Base-by-base conservation (phyloP, 1,140 invertebrate genomes). In the Orussus abietinus region DNA sequence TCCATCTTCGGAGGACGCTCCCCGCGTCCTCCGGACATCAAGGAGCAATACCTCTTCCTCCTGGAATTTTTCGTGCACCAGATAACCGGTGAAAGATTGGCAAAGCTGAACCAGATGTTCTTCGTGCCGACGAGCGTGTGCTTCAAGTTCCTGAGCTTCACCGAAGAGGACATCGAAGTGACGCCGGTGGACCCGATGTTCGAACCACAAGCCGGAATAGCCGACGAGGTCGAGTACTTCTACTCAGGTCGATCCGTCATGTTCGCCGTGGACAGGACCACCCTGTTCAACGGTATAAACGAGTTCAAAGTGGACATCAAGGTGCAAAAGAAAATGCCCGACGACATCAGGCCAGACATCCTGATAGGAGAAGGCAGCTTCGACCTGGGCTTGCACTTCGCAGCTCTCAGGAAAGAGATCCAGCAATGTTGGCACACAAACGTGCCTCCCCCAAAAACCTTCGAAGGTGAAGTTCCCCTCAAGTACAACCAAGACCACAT, bases 1-100 rank as follows among this genome's bases (percentile, higher is more conserved):
- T n/a, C n/a, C n/a, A n/a, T n/a, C n/a, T n/a, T n/a, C n/a, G n/a
- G n/a, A n/a, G n/a, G n/a, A n/a, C n/a, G n/a, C n/a, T n/a, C n/a
- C n/a, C n/a, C n/a, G n/a, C n/a, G n/a, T n/a, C n/a, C n/a, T n/a
- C n/a, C n/a, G n/a, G n/a, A n/a, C n/a, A n/a, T n/a, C n/a, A 45
- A 44, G 5, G 62, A 65, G 9, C 55, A 69, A 3, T 69, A 63
- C 42, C 50, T 73, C n/a, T 64, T 72, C 35, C 45, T 73, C 1
- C 31, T 72, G 0, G 70, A 73, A 17, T 61, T 72, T 19, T 67
- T 59, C 48, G 49, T 72, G 12, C 47, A 64, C 20, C 42, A 57
- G n/a, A 55, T 66, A 7, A 47, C 49, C 31, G 57, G 69, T 21
- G 35, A 56, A 0, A 46, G 67, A 15, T 19, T 72, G 3, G 47